A percentile compares a stretch with the other conserved stretches of the same genome.
Conservation (phyloP, 1,140 invertebrate species). For the Drosophila funebris region DNA sequence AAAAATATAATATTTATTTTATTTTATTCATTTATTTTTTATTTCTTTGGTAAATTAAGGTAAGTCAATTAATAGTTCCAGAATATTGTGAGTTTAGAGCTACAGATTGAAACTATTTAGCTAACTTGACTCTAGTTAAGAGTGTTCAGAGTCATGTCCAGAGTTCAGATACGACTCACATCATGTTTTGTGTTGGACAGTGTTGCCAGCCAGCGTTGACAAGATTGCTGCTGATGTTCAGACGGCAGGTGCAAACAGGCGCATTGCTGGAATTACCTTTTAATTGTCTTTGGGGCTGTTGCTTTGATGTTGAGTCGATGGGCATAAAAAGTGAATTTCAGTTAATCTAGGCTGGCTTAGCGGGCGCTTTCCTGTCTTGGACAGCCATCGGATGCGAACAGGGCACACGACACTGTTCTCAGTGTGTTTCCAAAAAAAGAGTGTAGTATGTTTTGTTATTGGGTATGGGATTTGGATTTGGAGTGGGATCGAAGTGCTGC, state of each 20-base stretch:
- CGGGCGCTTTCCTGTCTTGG: slow-evolving; percentile 14
- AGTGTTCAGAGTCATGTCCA: too few relatives aligned
- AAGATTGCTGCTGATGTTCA: slow-evolving; percentile 56
- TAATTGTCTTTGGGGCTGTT: slow-evolving; percentile 52
- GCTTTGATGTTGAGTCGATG: slow-evolving; percentile 32
- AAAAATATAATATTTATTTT: not conserved
- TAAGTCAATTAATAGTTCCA: too few relatives aligned
- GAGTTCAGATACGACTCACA: too few relatives aligned
- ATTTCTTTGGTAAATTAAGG: too few relatives aligned
- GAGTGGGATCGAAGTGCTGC: not conserved
- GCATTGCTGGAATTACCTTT: slow-evolving; percentile 69
- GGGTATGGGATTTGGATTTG: not conserved
- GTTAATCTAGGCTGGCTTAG: slow-evolving; percentile 45
- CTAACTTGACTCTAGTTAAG: too few relatives aligned
- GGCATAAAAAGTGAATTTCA: slow-evolving; percentile 30
- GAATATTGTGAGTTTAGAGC: too few relatives aligned
- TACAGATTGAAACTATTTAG: too few relatives aligned
- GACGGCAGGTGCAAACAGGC: slow-evolving; percentile 69
- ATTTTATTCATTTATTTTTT: not conserved
- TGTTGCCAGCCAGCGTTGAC: slow-evolving; percentile 50
- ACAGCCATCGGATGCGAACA: slow-evolving; percentile 21
- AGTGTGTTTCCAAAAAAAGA: slow-evolving; percentile 3
- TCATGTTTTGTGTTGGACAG: not conserved
- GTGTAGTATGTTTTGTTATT: not conserved
- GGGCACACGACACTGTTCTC: not conserved